Percentiles rank a stretch among this genome's conserved stretches.
These are phyloP conservation scores for Pardalotus punctatus DNA, from an alignment of 2,113 vertebrate species.

Conservation along the genomic window DNA sequence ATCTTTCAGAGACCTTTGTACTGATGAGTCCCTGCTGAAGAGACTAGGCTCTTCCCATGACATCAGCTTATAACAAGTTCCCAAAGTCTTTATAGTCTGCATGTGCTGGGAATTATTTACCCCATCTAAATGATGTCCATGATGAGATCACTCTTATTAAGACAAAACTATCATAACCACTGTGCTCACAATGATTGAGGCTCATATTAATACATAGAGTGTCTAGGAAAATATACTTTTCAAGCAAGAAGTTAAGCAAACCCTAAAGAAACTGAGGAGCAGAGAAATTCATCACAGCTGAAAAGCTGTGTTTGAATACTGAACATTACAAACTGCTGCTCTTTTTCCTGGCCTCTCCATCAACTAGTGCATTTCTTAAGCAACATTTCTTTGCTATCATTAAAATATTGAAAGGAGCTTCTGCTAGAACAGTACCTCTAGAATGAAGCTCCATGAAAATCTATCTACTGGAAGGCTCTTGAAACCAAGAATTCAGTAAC, in stretches of 20 bases:
- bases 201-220: not conserved
- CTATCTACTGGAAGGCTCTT: not conserved
- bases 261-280: not conserved
- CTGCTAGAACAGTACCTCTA: not conserved
- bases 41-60: slow-evolving; percentile 29
- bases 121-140: not conserved
- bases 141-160: slow-evolving; percentile 41
- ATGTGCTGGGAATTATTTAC: slow-evolving; percentile 16
- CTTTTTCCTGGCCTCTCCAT: not conserved
- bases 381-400: not conserved
- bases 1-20: not conserved
- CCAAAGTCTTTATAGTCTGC: slow-evolving; percentile 6
- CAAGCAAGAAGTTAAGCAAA: not conserved
- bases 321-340: not conserved
- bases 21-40: slow-evolving; percentile 10
- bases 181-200: not conserved
- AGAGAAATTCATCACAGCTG: not conserved
- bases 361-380: not conserved
- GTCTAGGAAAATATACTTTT: not conserved
- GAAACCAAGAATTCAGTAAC: not conserved
- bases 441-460: not conserved
- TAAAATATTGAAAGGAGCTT: not conserved
- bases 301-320: not conserved
- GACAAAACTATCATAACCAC: not conserved
- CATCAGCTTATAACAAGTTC: slow-evolving; percentile 11